A percentile compares a stretch with the other conserved stretches of the same genome.
Evolutionary conservation across 2,888 invertebrate species (phyloP).

Genomic region (Drosophila subsilvestris): DNA sequence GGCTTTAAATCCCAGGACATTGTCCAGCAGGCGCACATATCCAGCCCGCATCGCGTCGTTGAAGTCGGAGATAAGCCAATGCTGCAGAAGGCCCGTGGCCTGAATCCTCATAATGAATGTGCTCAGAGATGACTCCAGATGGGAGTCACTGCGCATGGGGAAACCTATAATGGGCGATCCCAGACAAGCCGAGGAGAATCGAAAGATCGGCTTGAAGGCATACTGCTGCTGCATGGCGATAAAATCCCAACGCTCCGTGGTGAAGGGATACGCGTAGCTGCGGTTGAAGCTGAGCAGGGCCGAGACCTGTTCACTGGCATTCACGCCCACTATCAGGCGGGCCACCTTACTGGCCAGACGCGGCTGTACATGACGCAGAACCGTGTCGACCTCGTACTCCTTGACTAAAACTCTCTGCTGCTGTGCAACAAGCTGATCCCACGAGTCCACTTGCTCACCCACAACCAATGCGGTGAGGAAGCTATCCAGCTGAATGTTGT

Average conservation of each 20-base stretch:
- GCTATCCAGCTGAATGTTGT: constrained; percentile 71
- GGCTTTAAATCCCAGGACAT: constrained; percentile 56
- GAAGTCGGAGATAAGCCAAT: constrained; percentile 63
- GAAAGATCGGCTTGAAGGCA: constrained; percentile 69
- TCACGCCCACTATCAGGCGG: constrained; percentile 55
- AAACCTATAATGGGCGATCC: constrained; percentile 70
- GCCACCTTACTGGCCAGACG: constrained; percentile 42
- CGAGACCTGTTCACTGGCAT: constrained; percentile 67
- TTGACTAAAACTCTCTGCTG: constrained; percentile 67
- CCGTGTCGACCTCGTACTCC: constrained; percentile 58
- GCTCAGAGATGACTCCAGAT: constrained; percentile 57
- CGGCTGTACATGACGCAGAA: constrained; percentile 63
- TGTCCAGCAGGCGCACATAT: constrained; percentile 67
- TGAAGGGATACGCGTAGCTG: constrained; percentile 70
- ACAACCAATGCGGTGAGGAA: constrained; percentile 69
- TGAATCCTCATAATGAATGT: constrained; percentile 69
- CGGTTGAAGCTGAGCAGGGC: constrained; percentile 67
- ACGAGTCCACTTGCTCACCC: constrained; percentile 72
- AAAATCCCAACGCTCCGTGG: constrained; percentile 75
- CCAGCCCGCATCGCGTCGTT: constrained; percentile 59
- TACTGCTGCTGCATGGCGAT: constrained; percentile 75
- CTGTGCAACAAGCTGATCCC: constrained; percentile 71
- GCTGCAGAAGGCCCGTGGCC: constrained; percentile 54
- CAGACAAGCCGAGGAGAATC: constrained; percentile 70
- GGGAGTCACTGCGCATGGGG: constrained; percentile 70